These are phyloP conservation scores for Macrochelys suwanniensis DNA, from an alignment of 2,797 vertebrate genomes.

Conservation along the genomic window DNA sequence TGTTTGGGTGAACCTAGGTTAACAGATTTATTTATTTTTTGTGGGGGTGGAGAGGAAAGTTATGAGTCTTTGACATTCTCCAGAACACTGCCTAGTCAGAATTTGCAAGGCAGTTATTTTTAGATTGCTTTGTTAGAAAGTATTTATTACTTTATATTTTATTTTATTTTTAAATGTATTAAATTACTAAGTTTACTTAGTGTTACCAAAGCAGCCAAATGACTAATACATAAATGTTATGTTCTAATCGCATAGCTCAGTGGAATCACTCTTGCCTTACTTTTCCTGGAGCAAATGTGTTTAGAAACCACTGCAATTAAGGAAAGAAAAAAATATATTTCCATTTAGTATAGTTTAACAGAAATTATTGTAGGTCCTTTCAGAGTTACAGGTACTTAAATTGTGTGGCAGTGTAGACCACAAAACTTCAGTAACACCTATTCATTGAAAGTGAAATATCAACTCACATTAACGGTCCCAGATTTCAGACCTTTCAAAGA, in stretches of 20 bases:
- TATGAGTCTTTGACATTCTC: not conserved
- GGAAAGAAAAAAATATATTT: not conserved
- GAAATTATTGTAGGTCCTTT: not conserved
- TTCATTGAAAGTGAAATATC: constrained; percentile 44
- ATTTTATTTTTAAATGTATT: not conserved
- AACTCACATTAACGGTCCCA: constrained; percentile 31
- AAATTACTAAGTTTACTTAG: not conserved
- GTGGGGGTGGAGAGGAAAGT: not conserved
- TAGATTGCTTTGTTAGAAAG: not conserved
- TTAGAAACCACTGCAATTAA: constrained; percentile 22
- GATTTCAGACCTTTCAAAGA: constrained; percentile 45
- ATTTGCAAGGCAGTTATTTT: not conserved
- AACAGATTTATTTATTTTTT: not conserved
- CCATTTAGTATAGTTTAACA: not conserved
- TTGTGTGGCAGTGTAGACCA: not conserved
- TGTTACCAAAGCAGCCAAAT: not conserved
- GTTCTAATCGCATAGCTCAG: not conserved
- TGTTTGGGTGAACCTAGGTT: not conserved
- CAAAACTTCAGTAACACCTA: not conserved
- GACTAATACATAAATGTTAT: not conserved
- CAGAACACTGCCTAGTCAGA: not conserved
- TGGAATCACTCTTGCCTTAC: not conserved
- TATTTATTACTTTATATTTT: not conserved
- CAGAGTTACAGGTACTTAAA: not conserved
- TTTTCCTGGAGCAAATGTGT: not conserved